Evolutionary conservation across 2,888 invertebrate genomes (phyloP), one percentile per base, ranked within the genome.

Genomic region (Gastracanthus pulcherrimus): DNA sequence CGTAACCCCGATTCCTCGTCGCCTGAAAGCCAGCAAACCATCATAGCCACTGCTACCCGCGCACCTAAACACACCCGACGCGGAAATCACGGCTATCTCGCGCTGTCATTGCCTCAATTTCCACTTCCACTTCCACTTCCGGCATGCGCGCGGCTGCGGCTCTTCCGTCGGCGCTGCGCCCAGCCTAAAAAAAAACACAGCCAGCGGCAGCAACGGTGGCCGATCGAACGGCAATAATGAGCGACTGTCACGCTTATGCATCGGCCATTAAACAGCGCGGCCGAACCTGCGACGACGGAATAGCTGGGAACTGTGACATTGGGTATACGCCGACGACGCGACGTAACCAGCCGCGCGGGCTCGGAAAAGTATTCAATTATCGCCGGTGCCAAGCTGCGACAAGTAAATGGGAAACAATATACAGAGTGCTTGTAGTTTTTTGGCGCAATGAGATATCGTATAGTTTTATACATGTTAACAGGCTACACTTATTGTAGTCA

Each of bases 71-170:
- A 60, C 55, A 58, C 51, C 11, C 29, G n/a, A 69, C 75, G 45
- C 90, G 90, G 90, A 90, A 91, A 89, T 88, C 88, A 89, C 88
- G 86, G 60, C 69, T 62, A 70, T 78, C 72, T 75, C 48, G 87
- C 88, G 89, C 88, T 89, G 90, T 90, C 89, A 90, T 89, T 89
- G 88, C 90, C 89, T 89, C 89, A 89, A 90, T 90, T 91, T 90
- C 89, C 89, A 90, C 88, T 88, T 90, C 89, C 90, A 89, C 86
- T n/a, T n/a, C 89, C 90, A 89, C 86, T 87, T 87, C 89, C 88
- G 89, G 88, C 87, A 87, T 86, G 84, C 86, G 85, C 86, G 88
- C n/a, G n/a, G n/a, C n/a, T n/a, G 88, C 87, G 87, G 87, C 87
- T 89, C 87, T 89, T 88, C 87, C 89, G 87, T 88, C 86, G 86